phyloP scores from a whole-genome alignment of 2,113 vertebrate species.

The Mobula hypostoma region DNA sequence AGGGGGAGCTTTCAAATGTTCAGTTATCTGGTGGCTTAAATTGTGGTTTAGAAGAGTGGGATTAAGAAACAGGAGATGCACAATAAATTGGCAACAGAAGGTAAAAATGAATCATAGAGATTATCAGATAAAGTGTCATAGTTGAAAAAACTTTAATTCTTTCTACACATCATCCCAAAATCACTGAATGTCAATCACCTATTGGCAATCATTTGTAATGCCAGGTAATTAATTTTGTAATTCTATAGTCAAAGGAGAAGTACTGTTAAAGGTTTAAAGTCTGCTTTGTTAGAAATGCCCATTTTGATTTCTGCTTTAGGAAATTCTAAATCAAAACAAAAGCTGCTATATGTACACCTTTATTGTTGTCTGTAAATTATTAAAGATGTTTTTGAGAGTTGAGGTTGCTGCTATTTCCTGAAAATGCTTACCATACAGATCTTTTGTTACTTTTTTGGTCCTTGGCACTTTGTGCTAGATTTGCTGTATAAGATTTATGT shows the following conservation, averaged over 20 bases:
- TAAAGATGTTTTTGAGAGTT: neutral
- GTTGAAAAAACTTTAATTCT: no score
- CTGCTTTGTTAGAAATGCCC: neutral
- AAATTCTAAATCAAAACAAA: neutral
- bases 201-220: no score
- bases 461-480: neutral
- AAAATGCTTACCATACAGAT: neutral
- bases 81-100: neutral
- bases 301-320: neutral
- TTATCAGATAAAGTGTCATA: neutral
- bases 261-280: neutral
- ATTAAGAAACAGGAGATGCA: neutral
- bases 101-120: neutral
- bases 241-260: no score
- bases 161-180: no score
- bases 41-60: neutral
- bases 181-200: no score
- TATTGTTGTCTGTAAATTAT: neutral
- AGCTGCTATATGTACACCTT: neutral
- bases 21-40: neutral
- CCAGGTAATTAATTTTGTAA: no score
- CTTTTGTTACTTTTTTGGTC: no score
- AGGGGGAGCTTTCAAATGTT: neutral
- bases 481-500: neutral
- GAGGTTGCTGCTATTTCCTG: neutral